These are phyloP conservation scores for Nylanderia fulva DNA, from an alignment of 1,140 invertebrate genomes.

Conservation along the genomic window DNA sequence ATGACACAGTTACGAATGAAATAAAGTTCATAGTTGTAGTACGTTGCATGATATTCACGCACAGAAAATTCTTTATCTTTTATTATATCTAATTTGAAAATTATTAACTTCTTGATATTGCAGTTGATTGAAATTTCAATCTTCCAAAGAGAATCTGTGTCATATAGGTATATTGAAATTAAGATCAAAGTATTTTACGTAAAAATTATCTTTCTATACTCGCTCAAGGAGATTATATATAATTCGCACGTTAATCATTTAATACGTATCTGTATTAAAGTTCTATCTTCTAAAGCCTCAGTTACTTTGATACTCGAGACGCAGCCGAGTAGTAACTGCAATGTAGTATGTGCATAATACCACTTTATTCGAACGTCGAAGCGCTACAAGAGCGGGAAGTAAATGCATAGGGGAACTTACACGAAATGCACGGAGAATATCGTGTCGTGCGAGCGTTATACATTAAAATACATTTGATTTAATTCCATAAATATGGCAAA, in stretches of 20 bases:
- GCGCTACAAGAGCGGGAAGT: not conserved
- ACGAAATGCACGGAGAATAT: not conserved
- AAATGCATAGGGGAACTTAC: conserved; percentile 15
- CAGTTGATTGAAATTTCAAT: not conserved
- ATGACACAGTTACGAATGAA: not conserved
- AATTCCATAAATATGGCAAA: conserved; percentile 21
- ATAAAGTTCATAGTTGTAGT: not conserved
- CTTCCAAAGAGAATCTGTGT: not conserved
- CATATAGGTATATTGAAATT: not conserved
- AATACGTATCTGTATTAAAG: not conserved
- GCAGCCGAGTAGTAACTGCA: not conserved
- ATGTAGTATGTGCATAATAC: not conserved
- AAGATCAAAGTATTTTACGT: not conserved
- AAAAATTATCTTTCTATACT: not conserved
- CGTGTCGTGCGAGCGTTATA: not conserved
- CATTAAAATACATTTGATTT: conserved; percentile 34
- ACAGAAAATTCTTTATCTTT: not conserved
- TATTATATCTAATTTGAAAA: not conserved
- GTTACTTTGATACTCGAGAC: not conserved
- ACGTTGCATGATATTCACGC: not conserved
- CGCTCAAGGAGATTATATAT: not conserved
- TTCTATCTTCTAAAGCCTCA: not conserved
- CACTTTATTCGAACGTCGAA: conserved; percentile 29
- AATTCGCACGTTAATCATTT: not conserved
- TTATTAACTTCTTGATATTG: not conserved